Evolutionary conservation across 2,797 vertebrate genomes (phyloP).

Genomic region (Smutsia gigantea): DNA sequence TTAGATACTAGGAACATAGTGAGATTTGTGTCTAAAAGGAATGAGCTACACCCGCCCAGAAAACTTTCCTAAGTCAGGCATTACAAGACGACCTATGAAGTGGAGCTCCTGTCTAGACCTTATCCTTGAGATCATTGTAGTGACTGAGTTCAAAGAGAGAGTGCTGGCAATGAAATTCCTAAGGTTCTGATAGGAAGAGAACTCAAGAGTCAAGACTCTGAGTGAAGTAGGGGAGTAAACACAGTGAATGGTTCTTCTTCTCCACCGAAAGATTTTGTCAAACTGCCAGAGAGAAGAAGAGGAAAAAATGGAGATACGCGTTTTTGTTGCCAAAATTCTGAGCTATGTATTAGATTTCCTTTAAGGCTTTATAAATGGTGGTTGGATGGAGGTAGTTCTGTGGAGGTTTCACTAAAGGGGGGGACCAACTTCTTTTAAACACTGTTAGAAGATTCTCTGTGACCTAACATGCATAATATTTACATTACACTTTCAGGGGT

Average conservation of each 20-base stretch:
- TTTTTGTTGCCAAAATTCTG: neutral
- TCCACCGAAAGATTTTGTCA: neutral
- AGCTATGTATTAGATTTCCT: neutral
- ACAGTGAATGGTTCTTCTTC: neutral
- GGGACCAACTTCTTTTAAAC: neutral
- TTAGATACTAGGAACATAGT: neutral
- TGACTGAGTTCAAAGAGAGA: neutral
- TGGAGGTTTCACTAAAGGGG: neutral
- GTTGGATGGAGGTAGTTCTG: neutral
- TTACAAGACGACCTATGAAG: neutral
- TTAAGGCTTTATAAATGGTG: neutral
- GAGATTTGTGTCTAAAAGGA: neutral
- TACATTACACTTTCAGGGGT: neutral
- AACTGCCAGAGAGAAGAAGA: neutral
- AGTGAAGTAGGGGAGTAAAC: neutral
- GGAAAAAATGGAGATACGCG: neutral
- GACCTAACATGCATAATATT: neutral
- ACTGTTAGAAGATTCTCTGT: neutral
- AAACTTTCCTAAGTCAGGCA: neutral
- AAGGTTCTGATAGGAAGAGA: neutral
- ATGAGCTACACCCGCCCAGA: neutral
- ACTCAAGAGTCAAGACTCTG: neutral
- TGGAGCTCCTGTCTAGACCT: neutral
- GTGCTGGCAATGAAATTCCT: neutral
- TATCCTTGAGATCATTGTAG: neutral